Percentiles rank a stretch among this genome's conserved stretches.
These are phyloP conservation scores for Entomobrya multifasciata DNA, from an alignment of 2,888 invertebrate genomes.

Conservation along the genomic window DNA sequence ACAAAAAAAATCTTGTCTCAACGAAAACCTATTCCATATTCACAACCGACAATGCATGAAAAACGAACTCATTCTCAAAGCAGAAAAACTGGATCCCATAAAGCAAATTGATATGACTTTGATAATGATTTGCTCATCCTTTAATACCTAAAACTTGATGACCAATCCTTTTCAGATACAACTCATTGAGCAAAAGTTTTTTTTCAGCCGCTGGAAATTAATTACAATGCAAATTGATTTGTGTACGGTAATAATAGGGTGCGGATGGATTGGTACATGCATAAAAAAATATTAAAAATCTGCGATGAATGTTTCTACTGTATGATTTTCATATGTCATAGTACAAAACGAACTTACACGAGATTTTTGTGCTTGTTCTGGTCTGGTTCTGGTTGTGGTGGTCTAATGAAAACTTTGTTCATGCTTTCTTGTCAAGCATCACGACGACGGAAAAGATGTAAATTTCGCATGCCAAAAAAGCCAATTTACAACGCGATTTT, in stretches of 20 bases:
- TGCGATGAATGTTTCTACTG: neutral
- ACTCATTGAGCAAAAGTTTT: conserved; percentile 16
- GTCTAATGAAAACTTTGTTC: neutral
- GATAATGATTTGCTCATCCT: conserved; percentile 31
- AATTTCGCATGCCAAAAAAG: conserved; percentile 40
- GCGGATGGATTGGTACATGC: conserved; percentile 29
- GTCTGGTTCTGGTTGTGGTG: conserved; percentile 28
- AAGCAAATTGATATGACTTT: conserved; percentile 52
- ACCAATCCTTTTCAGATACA: conserved; percentile 1
- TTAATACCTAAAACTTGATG: too few species aligned
- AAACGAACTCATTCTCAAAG: too few species aligned
- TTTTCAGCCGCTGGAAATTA: conserved; percentile 51
- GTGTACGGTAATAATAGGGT: conserved; percentile 63
- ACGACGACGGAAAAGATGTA: conserved; percentile 15
- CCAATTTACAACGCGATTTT: conserved; percentile 48
- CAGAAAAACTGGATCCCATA: conserved; percentile 67
- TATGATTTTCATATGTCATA: neutral
- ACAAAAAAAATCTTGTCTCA: neutral
- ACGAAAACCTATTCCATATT: conserved; percentile 1
- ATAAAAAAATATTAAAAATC: conserved; percentile 17
- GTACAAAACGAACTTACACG: too few species aligned
- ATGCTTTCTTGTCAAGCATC: neutral
- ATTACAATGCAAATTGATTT: conserved; percentile 70
- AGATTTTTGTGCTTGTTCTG: neutral
- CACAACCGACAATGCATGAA: conserved; percentile 10